A percentile compares a stretch with the other conserved stretches of the same genome.
phyloP scores from a whole-genome alignment of 2,888 invertebrate genomes.

The Dryomyza anilis region DNA sequence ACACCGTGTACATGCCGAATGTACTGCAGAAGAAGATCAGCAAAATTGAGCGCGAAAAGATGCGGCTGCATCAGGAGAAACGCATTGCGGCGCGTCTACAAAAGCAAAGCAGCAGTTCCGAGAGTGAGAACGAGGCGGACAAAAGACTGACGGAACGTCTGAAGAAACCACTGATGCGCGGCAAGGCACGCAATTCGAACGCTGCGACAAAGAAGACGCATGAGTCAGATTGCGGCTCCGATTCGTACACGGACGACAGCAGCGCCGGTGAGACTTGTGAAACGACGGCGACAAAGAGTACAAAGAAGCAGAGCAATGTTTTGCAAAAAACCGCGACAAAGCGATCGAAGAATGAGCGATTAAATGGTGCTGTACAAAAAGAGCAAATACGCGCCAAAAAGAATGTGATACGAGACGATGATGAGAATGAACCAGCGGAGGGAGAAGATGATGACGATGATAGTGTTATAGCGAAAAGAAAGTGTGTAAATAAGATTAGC shows the following conservation, averaged over 20 bases:
- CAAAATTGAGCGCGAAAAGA: constrained; percentile 58
- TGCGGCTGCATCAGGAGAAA: constrained; percentile 52
- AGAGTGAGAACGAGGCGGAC: constrained; percentile 60
- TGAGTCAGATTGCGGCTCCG: constrained; percentile 42
- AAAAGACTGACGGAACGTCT: constrained; percentile 50
- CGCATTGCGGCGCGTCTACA: constrained; percentile 54
- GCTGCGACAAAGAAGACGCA: constrained; percentile 36
- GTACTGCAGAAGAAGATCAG: constrained; percentile 47
- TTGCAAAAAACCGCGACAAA: not conserved
- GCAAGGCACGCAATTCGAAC: constrained; percentile 27
- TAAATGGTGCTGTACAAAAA: too few relatives aligned
- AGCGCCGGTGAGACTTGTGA: constrained; percentile 20
- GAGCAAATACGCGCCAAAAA: too few relatives aligned
- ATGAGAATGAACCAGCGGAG: not conserved
- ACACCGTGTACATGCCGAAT: constrained; percentile 29
- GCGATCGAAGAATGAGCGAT: not conserved
- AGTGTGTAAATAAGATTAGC: too few relatives aligned
- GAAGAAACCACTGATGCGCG: constrained; percentile 50
- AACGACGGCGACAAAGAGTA: constrained; percentile 23
- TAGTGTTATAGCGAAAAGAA: constrained; percentile 1
- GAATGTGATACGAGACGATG: too few relatives aligned
- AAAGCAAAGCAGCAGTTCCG: constrained; percentile 63
- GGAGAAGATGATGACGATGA: constrained; percentile 6
- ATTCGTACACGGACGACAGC: constrained; percentile 31
- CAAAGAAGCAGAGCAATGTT: constrained; percentile 1